A percentile compares a stretch with the other conserved stretches of the same genome.
Evolutionary conservation across 2,888 invertebrate species (phyloP).

Genomic region (Temnothorax unifasciatus): DNA sequence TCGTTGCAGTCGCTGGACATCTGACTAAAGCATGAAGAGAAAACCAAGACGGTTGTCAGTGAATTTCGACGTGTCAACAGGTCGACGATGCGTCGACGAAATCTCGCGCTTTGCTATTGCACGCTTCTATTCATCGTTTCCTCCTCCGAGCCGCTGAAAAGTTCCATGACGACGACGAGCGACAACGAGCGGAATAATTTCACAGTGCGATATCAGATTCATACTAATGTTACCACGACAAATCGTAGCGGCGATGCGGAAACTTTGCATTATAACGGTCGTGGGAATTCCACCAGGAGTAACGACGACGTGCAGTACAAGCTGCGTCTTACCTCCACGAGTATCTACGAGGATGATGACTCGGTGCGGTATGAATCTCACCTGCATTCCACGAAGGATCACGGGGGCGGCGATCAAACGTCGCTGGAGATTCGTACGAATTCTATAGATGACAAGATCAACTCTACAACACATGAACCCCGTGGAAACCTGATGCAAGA

Average conservation of each 20-base stretch:
- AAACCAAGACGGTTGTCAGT: slow-evolving; percentile 3
- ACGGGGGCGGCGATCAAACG: neutral
- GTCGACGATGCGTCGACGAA: neutral
- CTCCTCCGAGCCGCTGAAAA: neutral
- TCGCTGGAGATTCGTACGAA: neutral
- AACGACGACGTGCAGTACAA: neutral
- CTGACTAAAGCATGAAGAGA: neutral
- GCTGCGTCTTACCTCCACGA: neutral
- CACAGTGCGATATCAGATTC: neutral
- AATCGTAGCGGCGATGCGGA: neutral
- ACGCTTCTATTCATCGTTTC: neutral
- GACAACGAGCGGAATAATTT: neutral
- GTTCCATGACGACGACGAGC: neutral
- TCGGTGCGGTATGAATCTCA: neutral
- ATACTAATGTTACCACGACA: neutral
- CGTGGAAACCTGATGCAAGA: neutral
- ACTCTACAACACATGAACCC: neutral
- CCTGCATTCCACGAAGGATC: neutral
- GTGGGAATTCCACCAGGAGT: neutral
- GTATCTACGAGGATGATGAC: neutral
- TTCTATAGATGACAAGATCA: neutral
- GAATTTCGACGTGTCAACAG: slow-evolving; percentile 6
- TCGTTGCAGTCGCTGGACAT: slow-evolving; percentile 5
- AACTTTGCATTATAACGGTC: neutral
- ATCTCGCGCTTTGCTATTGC: neutral